Evolutionary conservation across 2,797 vertebrate genomes (phyloP).

Genomic region (Chelon auratus): DNA sequence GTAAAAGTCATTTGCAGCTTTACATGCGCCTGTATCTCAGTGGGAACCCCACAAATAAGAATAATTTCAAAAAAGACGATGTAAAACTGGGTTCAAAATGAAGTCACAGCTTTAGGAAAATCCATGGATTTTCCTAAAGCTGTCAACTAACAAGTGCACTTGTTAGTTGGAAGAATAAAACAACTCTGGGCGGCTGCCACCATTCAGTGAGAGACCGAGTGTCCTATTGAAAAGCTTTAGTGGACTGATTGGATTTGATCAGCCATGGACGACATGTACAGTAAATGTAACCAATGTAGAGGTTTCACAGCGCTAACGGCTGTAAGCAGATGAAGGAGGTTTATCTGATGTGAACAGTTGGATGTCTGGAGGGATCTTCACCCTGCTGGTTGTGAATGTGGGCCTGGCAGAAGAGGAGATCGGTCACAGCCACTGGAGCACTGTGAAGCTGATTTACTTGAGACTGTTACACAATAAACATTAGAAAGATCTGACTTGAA

Average conservation of each 20-base stretch:
- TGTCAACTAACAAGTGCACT: too few relatives aligned
- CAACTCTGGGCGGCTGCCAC: neutral
- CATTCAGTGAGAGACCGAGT: neutral
- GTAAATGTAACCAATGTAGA: slow-evolving; percentile 34
- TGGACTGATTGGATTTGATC: slow-evolving; percentile 38
- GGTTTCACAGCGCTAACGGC: slow-evolving; percentile 32
- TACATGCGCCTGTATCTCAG: neutral
- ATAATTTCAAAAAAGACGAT: neutral
- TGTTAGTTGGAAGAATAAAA: neutral
- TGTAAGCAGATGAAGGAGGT: slow-evolving; percentile 46
- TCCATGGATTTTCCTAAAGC: too few relatives aligned
- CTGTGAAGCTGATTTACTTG: slow-evolving; percentile 11
- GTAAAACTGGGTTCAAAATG: neutral
- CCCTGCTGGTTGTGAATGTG: slow-evolving; percentile 47
- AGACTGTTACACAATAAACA: neutral
- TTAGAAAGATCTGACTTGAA: neutral
- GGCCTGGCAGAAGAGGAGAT: slow-evolving; percentile 53
- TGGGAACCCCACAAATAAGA: neutral
- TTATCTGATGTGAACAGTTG: slow-evolving; percentile 57
- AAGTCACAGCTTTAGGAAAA: neutral
- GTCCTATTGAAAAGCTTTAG: neutral
- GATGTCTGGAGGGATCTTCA: slow-evolving; percentile 56
- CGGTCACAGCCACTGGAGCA: slow-evolving; percentile 6
- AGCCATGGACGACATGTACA: slow-evolving; percentile 12
- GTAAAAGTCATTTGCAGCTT: neutral